Base-by-base conservation (phyloP, 1,140 invertebrate genomes). In the Trypoxylus dichotomus region DNA sequence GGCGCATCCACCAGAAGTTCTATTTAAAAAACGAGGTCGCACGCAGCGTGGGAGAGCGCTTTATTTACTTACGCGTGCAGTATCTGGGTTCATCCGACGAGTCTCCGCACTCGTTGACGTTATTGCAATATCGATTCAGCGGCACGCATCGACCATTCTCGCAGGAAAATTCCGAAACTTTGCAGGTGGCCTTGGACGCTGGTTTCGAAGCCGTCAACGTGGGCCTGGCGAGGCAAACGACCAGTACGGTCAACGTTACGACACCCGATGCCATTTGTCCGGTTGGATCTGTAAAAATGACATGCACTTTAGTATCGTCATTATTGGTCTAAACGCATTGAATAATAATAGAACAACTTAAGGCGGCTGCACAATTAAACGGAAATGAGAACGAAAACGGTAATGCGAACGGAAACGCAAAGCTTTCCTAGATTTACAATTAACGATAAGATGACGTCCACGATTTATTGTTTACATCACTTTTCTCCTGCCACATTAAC, bases 51-150 rank as follows among this genome's bases (percentile, higher is more conserved):
- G n/a, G n/a, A n/a, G n/a, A n/a, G n/a, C n/a, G n/a, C n/a, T n/a
- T n/a, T n/a, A n/a, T n/a, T 2, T 77, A 94, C 94, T 95, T 86
- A 97, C 95, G 93, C 86, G 94, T 94, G 84, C 95, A 96, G 85
- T 93, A 93, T 82, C 93, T 89, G 32, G 93, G 92, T 85, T 97
- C 95, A 85, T 97, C 95, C 54, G 92, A 94, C 37, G 91, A 91
- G 84, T 96, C 95, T 1, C 93, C 93, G 83, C 95, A 97, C 84
- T 97, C 94, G 86, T 96, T 93, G 78, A 91, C 88, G 80, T 92
- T 92, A 85, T 97, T 94, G 87, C 95, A 97, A 86, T 91, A 95
- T 84, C 92, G 90, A 87, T 94, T 94, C 74, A 94, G 89, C 75
- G 93, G 90, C 78, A 96, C 89, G 87, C 95, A 97, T 81, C 90